A percentile compares a stretch with the other conserved stretches of the same genome.
Conservation (phyloP, 2,113 vertebrate genomes). For the Zapus hudsonius region DNA sequence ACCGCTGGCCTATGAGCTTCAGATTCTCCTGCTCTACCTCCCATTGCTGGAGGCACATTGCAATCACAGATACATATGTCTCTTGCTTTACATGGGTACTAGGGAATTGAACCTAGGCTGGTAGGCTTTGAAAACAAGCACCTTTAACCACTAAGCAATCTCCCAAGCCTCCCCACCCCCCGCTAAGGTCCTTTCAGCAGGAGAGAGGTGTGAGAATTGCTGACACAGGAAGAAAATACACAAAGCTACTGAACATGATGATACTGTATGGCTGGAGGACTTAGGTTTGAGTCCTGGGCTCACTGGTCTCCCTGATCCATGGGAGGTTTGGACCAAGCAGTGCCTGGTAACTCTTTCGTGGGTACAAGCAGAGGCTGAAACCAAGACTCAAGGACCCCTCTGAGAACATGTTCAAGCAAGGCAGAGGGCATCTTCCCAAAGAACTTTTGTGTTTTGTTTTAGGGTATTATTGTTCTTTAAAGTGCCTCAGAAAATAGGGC, state of each 20-base stretch:
- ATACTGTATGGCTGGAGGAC: neutral
- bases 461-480: neutral
- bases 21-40: no score
- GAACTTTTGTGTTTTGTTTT: neutral
- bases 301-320: neutral
- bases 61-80: no score
- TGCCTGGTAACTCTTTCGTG: neutral
- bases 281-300: neutral
- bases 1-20: no score
- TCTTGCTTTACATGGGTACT: no score
- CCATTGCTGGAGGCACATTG: no score
- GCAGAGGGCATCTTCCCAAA: neutral
- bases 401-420: neutral
- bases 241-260: neutral
- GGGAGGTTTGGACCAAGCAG: neutral
- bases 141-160: no score
- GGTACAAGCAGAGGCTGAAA: neutral
- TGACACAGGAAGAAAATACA: neutral
- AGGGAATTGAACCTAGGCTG: no score
- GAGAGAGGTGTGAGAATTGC: neutral
- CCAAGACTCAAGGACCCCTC: neutral
- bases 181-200: neutral
- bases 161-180: no score
- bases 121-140: no score
- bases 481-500: neutral